These are phyloP conservation scores for Enteromius trimaculatus DNA, from an alignment of 2,797 vertebrate species.

Conservation along the genomic window DNA sequence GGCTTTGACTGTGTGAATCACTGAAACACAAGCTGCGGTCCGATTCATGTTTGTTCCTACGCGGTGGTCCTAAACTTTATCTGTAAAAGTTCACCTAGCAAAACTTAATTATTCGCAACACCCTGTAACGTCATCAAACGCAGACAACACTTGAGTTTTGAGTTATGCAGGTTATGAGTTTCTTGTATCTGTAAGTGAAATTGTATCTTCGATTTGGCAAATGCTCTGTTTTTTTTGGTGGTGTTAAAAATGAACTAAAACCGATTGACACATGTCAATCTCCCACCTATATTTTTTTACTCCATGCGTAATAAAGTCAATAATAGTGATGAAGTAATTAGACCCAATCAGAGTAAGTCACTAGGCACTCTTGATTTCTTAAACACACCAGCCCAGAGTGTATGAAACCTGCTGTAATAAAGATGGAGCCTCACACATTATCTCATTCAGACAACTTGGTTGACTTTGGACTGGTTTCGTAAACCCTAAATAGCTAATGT, in stretches of 20 bases:
- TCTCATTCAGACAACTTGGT: conserved; percentile 37
- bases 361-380: not conserved
- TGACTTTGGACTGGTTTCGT: conserved; percentile 67
- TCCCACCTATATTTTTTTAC: not conserved
- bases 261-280: not conserved
- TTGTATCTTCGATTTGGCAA: not conserved
- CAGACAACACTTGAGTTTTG: not conserved
- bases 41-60: not conserved
- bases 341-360: not conserved
- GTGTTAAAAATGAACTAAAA: not conserved
- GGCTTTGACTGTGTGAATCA: not conserved
- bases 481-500: conserved; percentile 43
- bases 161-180: not conserved
- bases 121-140: not conserved
- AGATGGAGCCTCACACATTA: conserved; percentile 2
- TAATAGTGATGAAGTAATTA: not conserved
- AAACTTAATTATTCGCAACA: not conserved
- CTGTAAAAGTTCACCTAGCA: not conserved
- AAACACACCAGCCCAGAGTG: not conserved
- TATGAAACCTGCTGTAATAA: conserved; percentile 12
- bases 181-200: not conserved
- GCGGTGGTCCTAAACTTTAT: not conserved
- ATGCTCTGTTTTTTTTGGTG: not conserved
- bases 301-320: not conserved
- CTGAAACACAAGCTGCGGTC: not conserved